Evolutionary conservation across 2,797 vertebrate species (phyloP).

Genomic region (Craterocephalus amniculus): DNA sequence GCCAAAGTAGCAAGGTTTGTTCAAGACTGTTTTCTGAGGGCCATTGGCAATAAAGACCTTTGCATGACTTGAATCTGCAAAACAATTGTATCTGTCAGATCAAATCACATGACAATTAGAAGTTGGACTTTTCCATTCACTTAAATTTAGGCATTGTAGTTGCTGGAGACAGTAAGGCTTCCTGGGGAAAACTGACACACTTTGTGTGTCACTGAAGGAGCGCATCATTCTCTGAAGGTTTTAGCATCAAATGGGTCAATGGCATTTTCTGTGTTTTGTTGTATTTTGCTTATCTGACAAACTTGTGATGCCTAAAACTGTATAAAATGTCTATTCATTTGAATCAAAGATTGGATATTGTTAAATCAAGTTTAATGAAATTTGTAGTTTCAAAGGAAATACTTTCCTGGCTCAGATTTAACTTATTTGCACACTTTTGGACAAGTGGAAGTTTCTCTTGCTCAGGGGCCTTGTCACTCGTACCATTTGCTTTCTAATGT

Average conservation of each 20-base stretch:
- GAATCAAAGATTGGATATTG: conserved; percentile 23
- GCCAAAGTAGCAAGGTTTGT: conserved; percentile 40
- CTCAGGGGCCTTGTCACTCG: neutral
- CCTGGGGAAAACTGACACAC: neutral
- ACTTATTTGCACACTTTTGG: neutral
- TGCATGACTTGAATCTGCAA: conserved; percentile 35
- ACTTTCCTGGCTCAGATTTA: neutral
- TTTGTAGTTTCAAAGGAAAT: neutral
- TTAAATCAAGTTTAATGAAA: conserved; percentile 26
- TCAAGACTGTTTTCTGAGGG: conserved; percentile 32
- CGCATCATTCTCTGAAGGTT: conserved; percentile 16
- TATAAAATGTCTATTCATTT: conserved; percentile 44
- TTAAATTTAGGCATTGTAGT: conserved; percentile 20
- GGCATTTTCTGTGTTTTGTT: conserved; percentile 3
- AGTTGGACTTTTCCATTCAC: conserved; percentile 35
- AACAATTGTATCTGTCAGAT: conserved; percentile 46
- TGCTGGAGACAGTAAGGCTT: conserved; percentile 14
- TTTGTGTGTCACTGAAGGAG: conserved; percentile 17
- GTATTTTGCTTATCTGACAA: conserved; percentile 7
- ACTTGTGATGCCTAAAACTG: conserved; percentile 8
- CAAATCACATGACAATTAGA: conserved; percentile 27
- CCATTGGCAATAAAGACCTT: conserved; percentile 36
- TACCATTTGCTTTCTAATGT: neutral
- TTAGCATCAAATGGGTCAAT: conserved; percentile 7
- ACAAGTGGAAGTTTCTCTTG: neutral